Conservation (phyloP, 1,140 invertebrate genomes). For the Drosophila mayri region DNA sequence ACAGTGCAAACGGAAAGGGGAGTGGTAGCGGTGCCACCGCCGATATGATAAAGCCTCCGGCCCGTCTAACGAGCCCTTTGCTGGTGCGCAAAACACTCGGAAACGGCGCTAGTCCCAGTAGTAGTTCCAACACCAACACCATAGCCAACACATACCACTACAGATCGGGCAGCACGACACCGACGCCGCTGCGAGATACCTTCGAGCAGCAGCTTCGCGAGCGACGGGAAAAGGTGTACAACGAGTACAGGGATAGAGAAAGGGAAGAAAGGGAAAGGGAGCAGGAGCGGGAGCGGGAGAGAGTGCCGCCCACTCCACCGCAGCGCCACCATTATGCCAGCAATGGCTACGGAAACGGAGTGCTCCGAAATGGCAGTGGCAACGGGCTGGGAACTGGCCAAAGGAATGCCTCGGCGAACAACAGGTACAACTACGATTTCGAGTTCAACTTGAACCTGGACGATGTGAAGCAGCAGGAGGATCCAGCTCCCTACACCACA, state of each 20-base stretch:
- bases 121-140: slow-evolving; percentile 57
- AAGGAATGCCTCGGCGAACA: slow-evolving; percentile 30
- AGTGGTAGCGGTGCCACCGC: slow-evolving; percentile 17
- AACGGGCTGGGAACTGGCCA: slow-evolving; percentile 13
- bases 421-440: slow-evolving; percentile 79
- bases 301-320: slow-evolving; percentile 66
- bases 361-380: slow-evolving; percentile 17
- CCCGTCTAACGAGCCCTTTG: slow-evolving; percentile 84
- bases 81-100: slow-evolving; percentile 83
- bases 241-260: slow-evolving; percentile 61
- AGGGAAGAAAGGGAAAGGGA: slow-evolving; percentile 33
- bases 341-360: slow-evolving; percentile 33
- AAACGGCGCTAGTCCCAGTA: slow-evolving; percentile 37
- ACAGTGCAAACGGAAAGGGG: slow-evolving; percentile 44
- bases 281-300: slow-evolving; percentile 30
- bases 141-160: slow-evolving; percentile 84
- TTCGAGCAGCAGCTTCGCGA: slow-evolving; percentile 83
- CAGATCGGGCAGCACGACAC: slow-evolving; percentile 53
- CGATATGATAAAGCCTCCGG: slow-evolving; percentile 82
- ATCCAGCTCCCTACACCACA: slow-evolving; percentile 64
- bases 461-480: slow-evolving; percentile 48
- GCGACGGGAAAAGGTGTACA: slow-evolving; percentile 80
- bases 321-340: slow-evolving; percentile 53
- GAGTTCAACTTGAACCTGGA: slow-evolving; percentile 78
- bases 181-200: slow-evolving; percentile 63